These are phyloP conservation scores for Melanotaenia duboulayi DNA, from an alignment of 2,113 vertebrate species.

Conservation along the genomic window DNA sequence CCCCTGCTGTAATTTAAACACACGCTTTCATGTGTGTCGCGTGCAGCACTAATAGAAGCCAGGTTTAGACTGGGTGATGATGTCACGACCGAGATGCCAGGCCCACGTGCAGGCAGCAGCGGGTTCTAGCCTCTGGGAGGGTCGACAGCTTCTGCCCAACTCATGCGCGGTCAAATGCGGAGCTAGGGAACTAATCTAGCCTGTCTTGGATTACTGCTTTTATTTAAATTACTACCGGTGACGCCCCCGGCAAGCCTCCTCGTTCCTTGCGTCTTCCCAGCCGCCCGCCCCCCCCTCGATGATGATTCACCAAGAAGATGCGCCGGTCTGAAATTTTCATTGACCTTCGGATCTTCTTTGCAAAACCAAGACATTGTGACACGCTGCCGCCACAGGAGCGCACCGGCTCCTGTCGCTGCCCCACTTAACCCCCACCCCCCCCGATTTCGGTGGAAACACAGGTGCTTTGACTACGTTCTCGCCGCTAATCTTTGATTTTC, in stretches of 20 bases:
- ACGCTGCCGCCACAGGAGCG: conserved; percentile 55
- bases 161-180: conserved; percentile 49
- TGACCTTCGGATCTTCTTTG: conserved; percentile 74
- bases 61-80: conserved; percentile 35
- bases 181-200: conserved; percentile 8
- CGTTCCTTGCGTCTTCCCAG: background rate
- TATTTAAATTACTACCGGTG: background rate
- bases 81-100: conserved; percentile 59
- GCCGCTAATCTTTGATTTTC: conserved; percentile 28
- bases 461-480: conserved; percentile 20
- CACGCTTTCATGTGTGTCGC: background rate
- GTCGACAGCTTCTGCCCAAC: conserved; percentile 27
- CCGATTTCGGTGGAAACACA: conserved; percentile 2
- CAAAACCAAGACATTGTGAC: conserved; percentile 43
- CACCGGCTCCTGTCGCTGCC: conserved; percentile 45
- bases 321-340: conserved; percentile 58
- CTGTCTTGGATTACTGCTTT: conserved; percentile 1
- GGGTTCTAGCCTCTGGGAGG: conserved; percentile 33
- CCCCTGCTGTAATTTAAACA: conserved; percentile 18
- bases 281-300: conserved; percentile 24
- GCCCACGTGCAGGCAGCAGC: conserved; percentile 43
- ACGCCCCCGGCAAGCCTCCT: background rate
- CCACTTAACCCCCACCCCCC: background rate
- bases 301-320: conserved; percentile 72
- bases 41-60: conserved; percentile 1